Evolutionary conservation across 1,140 invertebrate species (phyloP), one percentile per base, ranked within the genome.

Genomic region (Triops longicaudatus): DNA sequence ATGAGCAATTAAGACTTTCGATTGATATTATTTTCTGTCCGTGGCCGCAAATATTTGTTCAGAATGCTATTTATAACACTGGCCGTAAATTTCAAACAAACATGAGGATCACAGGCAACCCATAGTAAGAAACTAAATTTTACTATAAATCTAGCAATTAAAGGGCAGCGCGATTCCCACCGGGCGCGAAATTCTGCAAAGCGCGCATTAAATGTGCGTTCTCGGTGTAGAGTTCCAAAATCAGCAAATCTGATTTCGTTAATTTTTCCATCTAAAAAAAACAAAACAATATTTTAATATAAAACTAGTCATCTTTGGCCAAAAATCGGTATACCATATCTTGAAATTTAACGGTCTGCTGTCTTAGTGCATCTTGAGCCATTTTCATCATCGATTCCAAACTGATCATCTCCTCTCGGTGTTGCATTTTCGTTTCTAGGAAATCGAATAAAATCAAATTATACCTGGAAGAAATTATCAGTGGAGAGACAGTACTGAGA

Each of bases 341-440:
- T 76, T 85, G 85, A 80, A 84, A 86, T 50, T 86, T 82, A 76
- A 89, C 85, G 74, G 88, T 86, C 81, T 92, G 89, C 71, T 90
- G 86, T 41, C 89, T 86, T 6, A 91, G 81, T 80, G 88, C 87
- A 50, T 89, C 87, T 80, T 89, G 87, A 75, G 86, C 87, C 41
- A 83, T 83, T 63, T 88, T 87, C 44, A 90, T 84, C 10, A 88
- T 84, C 78, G 85, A 84, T 77, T 89, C 87, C 74, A 90, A 82
- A 80, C 88, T 86, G 6, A 84, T 83, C 41, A 89, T 84, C 82
- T 91, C 89, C 73, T 83, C 82, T 79, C 87, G 84, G 81, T 90
- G 88, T 79, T 90, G 88, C 73, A 87, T 87, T 85, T 88, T 89
- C 43, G 87, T 87, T 84, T 87, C 89, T 90, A 77, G 31, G 31